Evolutionary conservation across 92 coral and sea anemone genomes (phyloP).

Genomic region (Micromussa lordhowensis): DNA sequence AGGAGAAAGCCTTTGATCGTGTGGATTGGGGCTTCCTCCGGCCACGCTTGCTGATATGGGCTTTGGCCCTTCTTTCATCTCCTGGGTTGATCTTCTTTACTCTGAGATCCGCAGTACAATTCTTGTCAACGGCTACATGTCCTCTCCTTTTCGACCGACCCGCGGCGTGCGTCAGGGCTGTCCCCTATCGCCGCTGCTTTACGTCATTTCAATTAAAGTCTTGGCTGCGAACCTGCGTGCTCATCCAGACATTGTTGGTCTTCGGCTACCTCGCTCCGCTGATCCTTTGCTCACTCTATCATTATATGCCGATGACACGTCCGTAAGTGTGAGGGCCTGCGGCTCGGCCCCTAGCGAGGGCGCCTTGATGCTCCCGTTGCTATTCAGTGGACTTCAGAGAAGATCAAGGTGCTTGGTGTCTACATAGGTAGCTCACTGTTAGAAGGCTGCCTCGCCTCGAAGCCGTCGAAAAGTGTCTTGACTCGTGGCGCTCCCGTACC

Average conservation of each 20-base stretch:
- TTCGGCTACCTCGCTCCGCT: slow-evolving; percentile 18
- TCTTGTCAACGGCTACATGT: slow-evolving; percentile 47
- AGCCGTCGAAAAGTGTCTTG: background rate
- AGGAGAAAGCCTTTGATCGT: too few species aligned
- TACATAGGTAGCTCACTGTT: slow-evolving; percentile 23
- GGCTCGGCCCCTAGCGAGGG: slow-evolving; percentile 56
- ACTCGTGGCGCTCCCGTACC: slow-evolving; percentile 34
- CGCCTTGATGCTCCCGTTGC: slow-evolving; percentile 33
- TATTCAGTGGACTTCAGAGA: slow-evolving; percentile 40
- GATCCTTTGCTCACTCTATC: background rate
- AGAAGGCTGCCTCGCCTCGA: slow-evolving; percentile 40
- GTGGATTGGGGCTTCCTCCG: slow-evolving; percentile 12
- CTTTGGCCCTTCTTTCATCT: background rate
- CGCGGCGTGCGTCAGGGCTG: slow-evolving; percentile 78
- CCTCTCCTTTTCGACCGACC: slow-evolving; percentile 34
- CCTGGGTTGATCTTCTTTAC: slow-evolving; percentile 55
- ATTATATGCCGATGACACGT: slow-evolving; percentile 69
- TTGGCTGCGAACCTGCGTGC: slow-evolving; percentile 54
- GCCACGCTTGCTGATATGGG: background rate
- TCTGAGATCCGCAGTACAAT: slow-evolving; percentile 37
- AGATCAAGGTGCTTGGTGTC: slow-evolving; percentile 41
- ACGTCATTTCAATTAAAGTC: slow-evolving; percentile 44
- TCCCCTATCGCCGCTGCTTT: slow-evolving; percentile 54
- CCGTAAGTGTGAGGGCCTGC: slow-evolving; percentile 59
- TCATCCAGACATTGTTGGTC: slow-evolving; percentile 29